These are phyloP conservation scores for Gavialis gangeticus DNA, from an alignment of 2,113 vertebrate species.

Conservation along the genomic window DNA sequence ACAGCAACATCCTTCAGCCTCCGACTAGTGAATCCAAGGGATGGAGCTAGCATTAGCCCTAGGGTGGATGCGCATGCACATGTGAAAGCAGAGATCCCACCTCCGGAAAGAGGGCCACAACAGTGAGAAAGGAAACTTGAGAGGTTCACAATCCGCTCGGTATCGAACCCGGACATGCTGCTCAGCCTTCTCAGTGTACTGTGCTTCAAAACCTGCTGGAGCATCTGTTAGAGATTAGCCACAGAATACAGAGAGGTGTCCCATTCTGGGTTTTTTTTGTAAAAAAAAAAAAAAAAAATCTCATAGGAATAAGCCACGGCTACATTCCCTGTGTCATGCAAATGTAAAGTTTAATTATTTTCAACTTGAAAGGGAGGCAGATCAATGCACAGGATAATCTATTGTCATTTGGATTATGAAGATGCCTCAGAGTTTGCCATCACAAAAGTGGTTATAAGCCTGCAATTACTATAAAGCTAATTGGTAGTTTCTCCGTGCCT, in stretches of 20 bases:
- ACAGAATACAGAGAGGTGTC: background rate
- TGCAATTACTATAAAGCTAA: constrained; percentile 56
- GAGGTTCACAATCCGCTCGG: background rate
- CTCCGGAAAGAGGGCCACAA: background rate
- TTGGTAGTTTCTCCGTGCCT: constrained; percentile 63
- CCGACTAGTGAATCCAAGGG: constrained; percentile 44
- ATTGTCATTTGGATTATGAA: constrained; percentile 28
- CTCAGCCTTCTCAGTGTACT: background rate
- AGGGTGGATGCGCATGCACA: background rate
- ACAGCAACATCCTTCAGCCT: constrained; percentile 10
- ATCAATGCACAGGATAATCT: constrained; percentile 41
- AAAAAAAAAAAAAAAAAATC: background rate
- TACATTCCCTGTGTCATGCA: background rate
- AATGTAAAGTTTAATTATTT: constrained; percentile 65
- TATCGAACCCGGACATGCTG: background rate
- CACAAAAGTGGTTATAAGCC: constrained; percentile 42
- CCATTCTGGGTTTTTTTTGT: fast-evolving
- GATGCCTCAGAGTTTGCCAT: constrained; percentile 3
- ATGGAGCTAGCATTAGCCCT: background rate
- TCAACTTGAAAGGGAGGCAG: constrained; percentile 54
- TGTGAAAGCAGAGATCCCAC: background rate
- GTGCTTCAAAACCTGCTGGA: background rate
- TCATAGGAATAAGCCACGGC: background rate
- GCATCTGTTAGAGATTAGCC: background rate
- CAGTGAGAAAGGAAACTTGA: background rate